A percentile compares a stretch with the other conserved stretches of the same genome.
Conservation (phyloP, 2,113 vertebrate genomes). For the Rhipidura dahli region DNA sequence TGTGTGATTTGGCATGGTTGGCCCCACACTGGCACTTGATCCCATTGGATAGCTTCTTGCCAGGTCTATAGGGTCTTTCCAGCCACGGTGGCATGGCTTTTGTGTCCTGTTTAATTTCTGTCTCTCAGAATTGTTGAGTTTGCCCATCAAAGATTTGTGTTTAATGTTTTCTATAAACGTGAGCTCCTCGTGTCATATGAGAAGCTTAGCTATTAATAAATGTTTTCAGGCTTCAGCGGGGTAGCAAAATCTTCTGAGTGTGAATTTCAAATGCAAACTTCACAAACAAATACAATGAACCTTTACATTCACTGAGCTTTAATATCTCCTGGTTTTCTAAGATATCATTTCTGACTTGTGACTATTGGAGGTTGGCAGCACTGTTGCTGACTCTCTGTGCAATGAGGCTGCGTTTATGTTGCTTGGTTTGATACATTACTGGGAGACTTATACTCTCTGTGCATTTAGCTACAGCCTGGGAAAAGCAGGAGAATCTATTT, state of each 20-base stretch:
- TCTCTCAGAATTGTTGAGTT: not conserved
- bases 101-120: not conserved
- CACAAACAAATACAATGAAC: not conserved
- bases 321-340: not conserved
- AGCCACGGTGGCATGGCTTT: not conserved
- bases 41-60: fast-evolving
- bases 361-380: not conserved
- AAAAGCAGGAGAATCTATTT: not conserved
- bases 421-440: conserved; percentile 6
- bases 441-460: not conserved
- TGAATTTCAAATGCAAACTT: not conserved
- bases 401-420: not conserved
- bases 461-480: not conserved
- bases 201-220: not conserved
- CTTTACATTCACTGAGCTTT: not conserved
- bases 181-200: not conserved
- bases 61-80: not conserved
- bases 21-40: not conserved
- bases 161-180: not conserved
- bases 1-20: fast-evolving
- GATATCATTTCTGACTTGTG: not conserved
- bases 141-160: not conserved
- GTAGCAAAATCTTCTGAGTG: not conserved
- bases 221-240: not conserved
- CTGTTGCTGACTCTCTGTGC: not conserved